These are phyloP conservation scores for Cladorhizidae sp. DNA, from an alignment of 37 sponge, comb jelly and placozoan genomes.

Conservation along the genomic window DNA sequence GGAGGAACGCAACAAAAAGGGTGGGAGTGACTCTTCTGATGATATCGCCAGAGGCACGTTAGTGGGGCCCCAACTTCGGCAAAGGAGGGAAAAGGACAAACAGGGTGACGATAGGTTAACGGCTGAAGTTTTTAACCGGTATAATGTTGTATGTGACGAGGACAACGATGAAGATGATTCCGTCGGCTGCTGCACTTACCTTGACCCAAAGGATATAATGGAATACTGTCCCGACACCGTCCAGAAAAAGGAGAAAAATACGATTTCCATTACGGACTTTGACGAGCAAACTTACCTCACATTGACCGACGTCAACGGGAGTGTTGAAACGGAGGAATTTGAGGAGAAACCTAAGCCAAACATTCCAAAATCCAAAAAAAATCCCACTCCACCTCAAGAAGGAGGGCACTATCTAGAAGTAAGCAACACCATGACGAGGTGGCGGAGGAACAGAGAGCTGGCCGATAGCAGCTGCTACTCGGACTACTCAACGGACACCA, in stretches of 20 bases:
- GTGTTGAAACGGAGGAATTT: no score
- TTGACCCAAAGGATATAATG: constrained; percentile 35
- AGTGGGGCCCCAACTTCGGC: no score
- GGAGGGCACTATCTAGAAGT: no score
- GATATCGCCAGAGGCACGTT: no score
- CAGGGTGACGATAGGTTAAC: no score
- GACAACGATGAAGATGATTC: constrained; percentile 15
- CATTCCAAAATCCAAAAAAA: no score
- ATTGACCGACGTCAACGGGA: not conserved
- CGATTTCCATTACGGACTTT: not conserved
- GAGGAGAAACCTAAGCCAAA: no score
- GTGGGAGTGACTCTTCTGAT: no score
- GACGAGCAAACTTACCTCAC: constrained; percentile 16
- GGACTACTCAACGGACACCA: constrained; percentile 8
- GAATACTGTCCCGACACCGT: not conserved
- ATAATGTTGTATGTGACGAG: not conserved
- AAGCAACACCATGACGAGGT: not conserved
- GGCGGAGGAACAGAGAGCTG: not conserved
- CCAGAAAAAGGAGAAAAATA: not conserved
- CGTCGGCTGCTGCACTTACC: constrained; percentile 5
- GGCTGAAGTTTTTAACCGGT: no score
- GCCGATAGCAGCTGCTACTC: constrained; percentile 14
- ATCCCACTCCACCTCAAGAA: no score
- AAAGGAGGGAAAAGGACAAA: no score
- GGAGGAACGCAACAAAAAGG: no score